Base-by-base conservation (phyloP, 2,888 invertebrate genomes). In the Pinctada fucata region DNA sequence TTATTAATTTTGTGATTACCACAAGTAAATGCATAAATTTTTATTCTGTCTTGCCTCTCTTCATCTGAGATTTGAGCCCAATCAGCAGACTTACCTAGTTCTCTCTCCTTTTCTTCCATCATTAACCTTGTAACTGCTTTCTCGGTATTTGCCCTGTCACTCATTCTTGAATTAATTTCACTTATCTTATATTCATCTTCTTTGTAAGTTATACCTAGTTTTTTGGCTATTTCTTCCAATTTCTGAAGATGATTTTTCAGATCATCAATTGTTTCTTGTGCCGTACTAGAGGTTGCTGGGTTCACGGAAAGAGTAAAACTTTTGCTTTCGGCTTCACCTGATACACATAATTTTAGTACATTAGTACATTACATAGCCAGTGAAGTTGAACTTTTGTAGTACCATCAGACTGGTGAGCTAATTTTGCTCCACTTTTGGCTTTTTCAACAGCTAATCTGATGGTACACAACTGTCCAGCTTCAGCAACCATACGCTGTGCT, bases 331-430 rank as follows among this genome's bases (percentile, higher is more conserved):
- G 48, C 72, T 10, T 72, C 72, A 72, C 58, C 58, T n/a, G n/a
- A n/a, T n/a, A n/a, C n/a, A n/a, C 45, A 72, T 58, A 58, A 58
- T 45, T 72, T 72, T n/a, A 72, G 45, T 63, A 58, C 72, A 72
- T 72, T 58, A 31, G 72, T 63, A 58, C 72, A 72, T 72, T 58
- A 31, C 63, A 16, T 52, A 51, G 52, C 63, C 64, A 72, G 72
- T 72, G 72, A 31, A n/a, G n/a, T 8, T 52, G 64, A 48, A 52
- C 58, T 72, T n/a, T 72, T 63, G 72, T 72, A 13, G 72, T 72
- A 52, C 72, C 72, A 16, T 72, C 72, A 72, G 72, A 72, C 64
- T 72, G 72, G 58, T 72, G 72, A 47, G 52, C 16, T 45, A 72
- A 16, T 45, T 31, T 63, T 16, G 72, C n/a, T 47, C 58, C 58